These are phyloP conservation scores for Eulithis prunata DNA, from an alignment of 2,888 invertebrate genomes.

Conservation along the genomic window DNA sequence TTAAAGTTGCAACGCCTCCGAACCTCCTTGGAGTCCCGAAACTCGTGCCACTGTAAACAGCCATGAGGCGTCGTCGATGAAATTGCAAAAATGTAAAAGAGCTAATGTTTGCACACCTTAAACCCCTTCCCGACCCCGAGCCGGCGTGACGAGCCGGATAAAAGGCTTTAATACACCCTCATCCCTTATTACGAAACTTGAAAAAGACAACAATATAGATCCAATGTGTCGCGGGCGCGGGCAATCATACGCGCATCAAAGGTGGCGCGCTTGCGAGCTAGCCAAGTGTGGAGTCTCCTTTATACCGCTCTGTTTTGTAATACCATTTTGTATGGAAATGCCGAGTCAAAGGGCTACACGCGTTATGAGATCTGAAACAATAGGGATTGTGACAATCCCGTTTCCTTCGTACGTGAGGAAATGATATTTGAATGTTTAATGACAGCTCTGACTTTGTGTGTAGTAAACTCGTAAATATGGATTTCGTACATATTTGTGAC, in stretches of 20 bases:
- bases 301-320: conserved; percentile 68
- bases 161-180: conserved; percentile 85
- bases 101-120: conserved; percentile 84
- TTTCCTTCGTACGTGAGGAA: conserved; percentile 78
- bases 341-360: conserved; percentile 78
- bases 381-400: conserved; percentile 80
- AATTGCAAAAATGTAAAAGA: conserved; percentile 85
- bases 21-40: conserved; percentile 62
- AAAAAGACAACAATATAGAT: conserved; percentile 85
- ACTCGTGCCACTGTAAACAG: conserved; percentile 73
- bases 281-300: conserved; percentile 79
- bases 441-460: conserved; percentile 67
- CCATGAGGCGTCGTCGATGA: conserved; percentile 77
- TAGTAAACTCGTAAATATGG: conserved; percentile 50
- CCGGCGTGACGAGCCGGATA: conserved; percentile 84
- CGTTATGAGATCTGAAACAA: conserved; percentile 83
- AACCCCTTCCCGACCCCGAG: conserved; percentile 82
- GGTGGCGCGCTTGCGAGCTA: conserved; percentile 75
- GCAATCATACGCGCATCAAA: conserved; percentile 84
- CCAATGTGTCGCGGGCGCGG: conserved; percentile 83
- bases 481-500: conserved; percentile 41
- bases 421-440: conserved; percentile 80
- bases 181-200: conserved; percentile 85
- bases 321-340: conserved; percentile 67
- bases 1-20: conserved; percentile 71